Percentiles rank a stretch among this genome's conserved stretches.
Conservation (phyloP, 1,140 invertebrate species). For the Melitaea cinxia region DNA sequence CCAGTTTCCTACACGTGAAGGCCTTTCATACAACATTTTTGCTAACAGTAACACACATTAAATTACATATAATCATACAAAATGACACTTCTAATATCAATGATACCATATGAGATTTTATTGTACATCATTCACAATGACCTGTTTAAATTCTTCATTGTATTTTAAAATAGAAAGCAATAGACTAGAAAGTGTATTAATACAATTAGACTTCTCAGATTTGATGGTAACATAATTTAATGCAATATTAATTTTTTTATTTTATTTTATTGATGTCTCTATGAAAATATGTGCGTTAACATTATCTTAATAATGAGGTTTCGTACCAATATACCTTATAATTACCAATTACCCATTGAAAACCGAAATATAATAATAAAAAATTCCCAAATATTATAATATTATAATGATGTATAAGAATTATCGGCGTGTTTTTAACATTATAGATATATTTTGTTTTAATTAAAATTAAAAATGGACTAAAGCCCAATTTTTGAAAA, state of each 20-base stretch:
- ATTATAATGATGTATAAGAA: no score
- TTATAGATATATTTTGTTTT: no score
- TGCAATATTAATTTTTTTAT: background rate
- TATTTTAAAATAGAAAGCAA: slow-evolving; percentile 12
- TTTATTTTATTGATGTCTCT: background rate
- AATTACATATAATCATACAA: background rate
- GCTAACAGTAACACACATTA: background rate
- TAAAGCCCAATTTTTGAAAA: no score
- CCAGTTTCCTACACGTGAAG: no score
- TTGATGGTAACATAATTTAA: background rate
- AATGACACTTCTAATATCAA: background rate
- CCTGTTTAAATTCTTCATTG: background rate
- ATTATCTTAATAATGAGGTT: background rate
- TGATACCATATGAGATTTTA: background rate
- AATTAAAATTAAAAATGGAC: no score
- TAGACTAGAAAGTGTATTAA: slow-evolving; percentile 14
- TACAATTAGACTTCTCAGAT: background rate
- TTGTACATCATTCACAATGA: background rate
- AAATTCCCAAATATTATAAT: no score
- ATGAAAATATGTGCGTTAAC: slow-evolving; percentile 1
- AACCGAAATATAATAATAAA: no score
- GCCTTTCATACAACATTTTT: background rate
- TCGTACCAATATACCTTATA: background rate
- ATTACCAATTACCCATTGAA: no score
- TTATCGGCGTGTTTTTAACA: no score